Evolutionary conservation across 1,140 invertebrate genomes (phyloP).

Genomic region (Pogonognathellus flavescens): DNA sequence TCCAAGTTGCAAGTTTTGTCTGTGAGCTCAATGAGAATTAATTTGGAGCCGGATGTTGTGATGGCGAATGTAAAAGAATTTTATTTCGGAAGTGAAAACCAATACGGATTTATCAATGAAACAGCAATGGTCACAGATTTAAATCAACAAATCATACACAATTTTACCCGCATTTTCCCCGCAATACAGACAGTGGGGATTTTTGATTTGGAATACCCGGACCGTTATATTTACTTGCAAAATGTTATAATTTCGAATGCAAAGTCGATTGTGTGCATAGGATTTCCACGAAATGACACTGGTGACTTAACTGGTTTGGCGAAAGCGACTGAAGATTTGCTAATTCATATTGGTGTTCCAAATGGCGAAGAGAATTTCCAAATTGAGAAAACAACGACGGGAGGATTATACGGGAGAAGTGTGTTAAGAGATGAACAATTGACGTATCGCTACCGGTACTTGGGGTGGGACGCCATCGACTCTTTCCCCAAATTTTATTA

Average conservation of each 20-base stretch:
- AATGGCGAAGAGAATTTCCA: neutral
- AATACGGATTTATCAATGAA: neutral
- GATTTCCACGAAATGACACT: constrained; percentile 12
- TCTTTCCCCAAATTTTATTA: constrained; percentile 20
- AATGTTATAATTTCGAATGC: constrained; percentile 1
- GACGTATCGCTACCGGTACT: neutral
- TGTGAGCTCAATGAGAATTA: constrained; percentile 1
- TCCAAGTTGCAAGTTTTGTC: neutral
- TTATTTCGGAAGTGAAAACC: constrained; percentile 28
- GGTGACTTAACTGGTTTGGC: neutral
- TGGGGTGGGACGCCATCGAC: constrained; percentile 28
- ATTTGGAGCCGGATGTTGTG: neutral
- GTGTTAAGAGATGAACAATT: neutral
- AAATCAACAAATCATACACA: neutral
- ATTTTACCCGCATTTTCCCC: constrained; percentile 17
- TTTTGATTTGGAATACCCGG: constrained; percentile 17
- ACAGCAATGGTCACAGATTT: neutral
- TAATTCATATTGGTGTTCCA: neutral
- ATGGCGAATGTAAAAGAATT: neutral
- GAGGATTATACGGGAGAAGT: neutral
- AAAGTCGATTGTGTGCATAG: neutral
- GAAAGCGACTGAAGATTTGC: neutral
- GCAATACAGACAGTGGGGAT: neutral
- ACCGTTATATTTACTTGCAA: neutral
- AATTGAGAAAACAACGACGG: neutral